Base-by-base conservation (phyloP, 2,113 vertebrate species). In the Psephotus haematonotus region DNA sequence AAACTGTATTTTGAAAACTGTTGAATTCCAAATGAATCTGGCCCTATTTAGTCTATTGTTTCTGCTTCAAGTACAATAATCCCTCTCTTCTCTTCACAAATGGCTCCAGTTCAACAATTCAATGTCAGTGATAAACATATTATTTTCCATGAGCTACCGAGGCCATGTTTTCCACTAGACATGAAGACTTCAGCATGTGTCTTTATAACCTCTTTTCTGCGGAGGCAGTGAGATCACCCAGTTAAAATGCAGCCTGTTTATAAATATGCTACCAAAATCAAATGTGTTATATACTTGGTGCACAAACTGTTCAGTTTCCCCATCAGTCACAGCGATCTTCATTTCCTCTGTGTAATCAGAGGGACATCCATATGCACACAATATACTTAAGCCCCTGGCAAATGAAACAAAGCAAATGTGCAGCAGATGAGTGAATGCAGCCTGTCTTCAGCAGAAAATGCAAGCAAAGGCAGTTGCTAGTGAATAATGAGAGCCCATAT, bases 111-210 rank as follows among this genome's bases (percentile, higher is more conserved):
- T 92, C 88, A 93, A 65, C 50, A 90, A 23, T 53, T 86, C 28
- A 31, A 7, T 41, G 49, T 55, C 35, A 55, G 68, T 0, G 1
- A 80, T 31, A 82, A 76, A 46, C 0, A 0, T 62, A 3, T 20
- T 84, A 67, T 64, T 76, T 71, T 31, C 75, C 82, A 37, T 33
- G 29, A 90, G 64, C 60, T 59, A 64, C 70, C 0, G 0, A 88
- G 64, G 46, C 50, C 17, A 11, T 41, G 71, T 68, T 93, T 85
- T 74, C 67, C 71, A 82, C 31, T n/a, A 55, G 19, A 53, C 59
- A 47, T 47, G 53, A 83, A 80, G 90, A 93, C 71, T 88, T 74
- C 64, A 88, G 79, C 43, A 71, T 37, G 44, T 70, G 43, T 75
- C 88, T 83, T 65, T 67, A 37, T 35, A 92, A 86, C 35, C 71